Evolutionary conservation across 2,113 vertebrate genomes (phyloP), one percentile per base, ranked within the genome.

Genomic region (Chrysemys picta): DNA sequence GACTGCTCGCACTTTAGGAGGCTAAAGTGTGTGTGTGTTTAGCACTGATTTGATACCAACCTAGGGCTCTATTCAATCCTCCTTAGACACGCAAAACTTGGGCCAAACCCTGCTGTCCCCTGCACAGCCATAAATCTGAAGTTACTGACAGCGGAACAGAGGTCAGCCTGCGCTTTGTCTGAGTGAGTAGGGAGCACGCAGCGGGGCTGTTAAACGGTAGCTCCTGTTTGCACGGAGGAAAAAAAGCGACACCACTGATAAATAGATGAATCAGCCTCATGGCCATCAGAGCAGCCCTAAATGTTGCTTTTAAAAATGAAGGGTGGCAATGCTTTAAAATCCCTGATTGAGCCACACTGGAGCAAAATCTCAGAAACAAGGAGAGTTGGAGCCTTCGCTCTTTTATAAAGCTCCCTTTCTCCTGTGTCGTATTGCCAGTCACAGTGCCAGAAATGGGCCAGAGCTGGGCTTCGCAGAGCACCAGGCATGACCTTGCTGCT

Each of bases 381-480:
- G 38, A 47, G 24, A 4, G 10, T 91, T 38, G 35, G 35, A 38
- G 9, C 87, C 87, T 85, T 25, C 80, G 92, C 92, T 90, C 84
- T 95, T 95, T 93, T 2, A 88, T 38, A 88, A 82, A 95, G 87
- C 90, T 91, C 81, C 87, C 91, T 54, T 95, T 95, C 94, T 69
- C 93, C 96, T 94, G 57, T 86, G 95, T 96, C 97, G 95, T 96
- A 90, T 94, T 95, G 94, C 78, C 79, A 80, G 89, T 94, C 93
- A 84, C 11, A 75, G 42, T 95, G 81, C 92, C 87, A 95, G 83
- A 94, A 95, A 38, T 2, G 0, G 97, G 90, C 94, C 96, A 95
- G 95, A 95, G 94, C 79, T 0, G 0, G 89, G 93, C 81, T 93
- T 95, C 94, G 96, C 95, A 95, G 96, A 96, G 94, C 93, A 96